Evolutionary conservation across 2,888 invertebrate species (phyloP), one percentile per base, ranked within the genome.

Genomic region (Ommatoiulus sabulosus): DNA sequence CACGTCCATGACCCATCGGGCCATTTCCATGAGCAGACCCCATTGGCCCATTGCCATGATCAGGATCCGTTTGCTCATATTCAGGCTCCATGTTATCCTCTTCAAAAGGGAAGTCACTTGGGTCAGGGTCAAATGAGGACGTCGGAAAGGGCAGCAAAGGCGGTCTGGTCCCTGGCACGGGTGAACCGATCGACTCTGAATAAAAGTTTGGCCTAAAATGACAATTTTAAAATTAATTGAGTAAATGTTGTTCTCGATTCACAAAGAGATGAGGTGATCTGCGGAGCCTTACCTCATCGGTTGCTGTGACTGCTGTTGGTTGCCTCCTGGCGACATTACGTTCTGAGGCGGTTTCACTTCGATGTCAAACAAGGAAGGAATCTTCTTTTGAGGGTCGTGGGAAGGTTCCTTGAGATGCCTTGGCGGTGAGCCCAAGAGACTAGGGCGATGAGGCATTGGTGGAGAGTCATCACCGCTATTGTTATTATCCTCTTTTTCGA

Each of bases 351-450:
- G 87, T 80, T 46, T 0, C 17, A 90, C 89, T n/a, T 87, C 87
- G 8, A 90, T 88, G 43, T 88, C 90, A 24, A 91, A 90, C 24
- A 87, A 87, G 12, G 90, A 90, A 44, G 91, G 90, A 87, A 89
- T 89, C 63, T 88, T 89, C 80, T 80, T 88, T 5, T 44, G 72
- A 7, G 84, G 44, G 7, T 46, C 44, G 43, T 85, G 24, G 3
- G 80, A 0, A 44, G 90, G 91, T 88, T 91, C 91, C 87, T 90
- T 91, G 17, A 92, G 90, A 86, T 92, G 91, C 8, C 57, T 10
- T 6, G 92, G 92, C 20, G 92, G 92, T 3, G 92, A 92, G n/a
- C 92, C 92, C 90, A 90, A 86, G 57, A 91, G 88, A 84, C 91
- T 90, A 8, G 90, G 90, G 10, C 91, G 89, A n/a, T 63, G 52